Percentiles rank a stretch among this genome's conserved stretches.
These are phyloP conservation scores for Sciurus carolinensis DNA, from an alignment of 2,797 vertebrate genomes.

Conservation along the genomic window DNA sequence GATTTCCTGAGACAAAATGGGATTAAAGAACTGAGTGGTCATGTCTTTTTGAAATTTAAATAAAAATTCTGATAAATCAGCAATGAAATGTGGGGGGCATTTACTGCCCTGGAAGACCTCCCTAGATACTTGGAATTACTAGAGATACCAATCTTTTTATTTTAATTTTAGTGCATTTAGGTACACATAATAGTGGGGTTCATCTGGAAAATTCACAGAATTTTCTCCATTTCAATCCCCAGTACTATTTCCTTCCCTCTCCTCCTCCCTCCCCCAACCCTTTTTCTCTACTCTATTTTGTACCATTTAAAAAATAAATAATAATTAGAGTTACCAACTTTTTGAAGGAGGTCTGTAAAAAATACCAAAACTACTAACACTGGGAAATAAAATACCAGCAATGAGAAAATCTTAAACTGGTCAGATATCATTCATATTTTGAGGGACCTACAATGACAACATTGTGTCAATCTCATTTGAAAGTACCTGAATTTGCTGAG, in stretches of 20 bases:
- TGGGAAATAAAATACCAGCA: not conserved
- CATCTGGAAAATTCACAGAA: too few relatives aligned
- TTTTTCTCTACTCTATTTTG: too few relatives aligned
- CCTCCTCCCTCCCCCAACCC: too few relatives aligned
- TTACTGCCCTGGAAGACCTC: not conserved
- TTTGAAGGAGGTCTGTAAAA: not conserved
- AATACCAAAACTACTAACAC: not conserved
- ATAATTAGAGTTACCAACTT: not conserved
- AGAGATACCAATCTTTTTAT: not conserved
- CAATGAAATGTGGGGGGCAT: not conserved
- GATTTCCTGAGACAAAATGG: slow-evolving; percentile 36
- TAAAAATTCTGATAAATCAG: not conserved
- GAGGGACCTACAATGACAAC: not conserved
- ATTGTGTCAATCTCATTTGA: not conserved
- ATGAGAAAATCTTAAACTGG: not conserved
- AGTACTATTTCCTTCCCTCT: too few relatives aligned
- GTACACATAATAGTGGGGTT: too few relatives aligned
- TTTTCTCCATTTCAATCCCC: too few relatives aligned
- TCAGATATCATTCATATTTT: not conserved
- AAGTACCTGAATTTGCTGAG: not conserved
- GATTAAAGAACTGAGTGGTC: not conserved
- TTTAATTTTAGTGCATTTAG: too few relatives aligned
- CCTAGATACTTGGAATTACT: not conserved
- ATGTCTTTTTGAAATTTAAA: not conserved
- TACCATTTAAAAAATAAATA: too few relatives aligned